Conservation (phyloP, 2,888 invertebrate species). For the Ramazzottius varieornatus region DNA sequence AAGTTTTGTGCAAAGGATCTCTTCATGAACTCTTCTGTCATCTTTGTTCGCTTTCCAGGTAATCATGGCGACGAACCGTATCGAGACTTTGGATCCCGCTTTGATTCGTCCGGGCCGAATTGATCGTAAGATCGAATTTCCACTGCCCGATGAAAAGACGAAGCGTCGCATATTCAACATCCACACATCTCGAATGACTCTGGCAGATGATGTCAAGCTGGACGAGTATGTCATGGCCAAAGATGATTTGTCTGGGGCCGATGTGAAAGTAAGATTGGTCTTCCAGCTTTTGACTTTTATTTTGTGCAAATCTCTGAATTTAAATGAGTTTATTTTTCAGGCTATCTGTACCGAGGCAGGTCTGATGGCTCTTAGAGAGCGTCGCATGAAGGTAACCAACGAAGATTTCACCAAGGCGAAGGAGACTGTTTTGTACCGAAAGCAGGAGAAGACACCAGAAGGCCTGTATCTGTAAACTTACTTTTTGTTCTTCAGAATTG, state of each 20-base stretch:
- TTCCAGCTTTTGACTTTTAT: conserved; percentile 4
- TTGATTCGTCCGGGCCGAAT: conserved; percentile 93
- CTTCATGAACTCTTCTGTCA: conserved; percentile 8
- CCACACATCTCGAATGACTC: conserved; percentile 94
- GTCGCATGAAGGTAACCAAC: conserved; percentile 97
- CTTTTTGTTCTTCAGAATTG: neutral
- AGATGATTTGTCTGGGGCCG: conserved; percentile 77
- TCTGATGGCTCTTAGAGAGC: conserved; percentile 78
- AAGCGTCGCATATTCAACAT: conserved; percentile 86
- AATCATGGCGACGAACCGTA: conserved; percentile 89
- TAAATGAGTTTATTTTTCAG: conserved; percentile 27
- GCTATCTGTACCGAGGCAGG: conserved; percentile 99
- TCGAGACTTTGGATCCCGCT: conserved; percentile 93
- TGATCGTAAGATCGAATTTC: conserved; percentile 97
- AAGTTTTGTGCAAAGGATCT: neutral
- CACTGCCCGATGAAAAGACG: conserved; percentile 93
- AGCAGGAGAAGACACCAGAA: conserved; percentile 97
- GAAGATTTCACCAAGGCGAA: conserved; percentile 98
- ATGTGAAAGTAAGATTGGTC: conserved; percentile 25
- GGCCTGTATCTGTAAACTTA: conserved; percentile 65
- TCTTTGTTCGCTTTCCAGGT: conserved; percentile 31
- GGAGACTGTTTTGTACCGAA: conserved; percentile 90
- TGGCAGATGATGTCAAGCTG: conserved; percentile 81
- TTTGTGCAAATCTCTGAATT: neutral
- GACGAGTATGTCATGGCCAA: conserved; percentile 96